phyloP scores from a whole-genome alignment of 2,797 vertebrate genomes.

The Lutjanus campechanus region DNA sequence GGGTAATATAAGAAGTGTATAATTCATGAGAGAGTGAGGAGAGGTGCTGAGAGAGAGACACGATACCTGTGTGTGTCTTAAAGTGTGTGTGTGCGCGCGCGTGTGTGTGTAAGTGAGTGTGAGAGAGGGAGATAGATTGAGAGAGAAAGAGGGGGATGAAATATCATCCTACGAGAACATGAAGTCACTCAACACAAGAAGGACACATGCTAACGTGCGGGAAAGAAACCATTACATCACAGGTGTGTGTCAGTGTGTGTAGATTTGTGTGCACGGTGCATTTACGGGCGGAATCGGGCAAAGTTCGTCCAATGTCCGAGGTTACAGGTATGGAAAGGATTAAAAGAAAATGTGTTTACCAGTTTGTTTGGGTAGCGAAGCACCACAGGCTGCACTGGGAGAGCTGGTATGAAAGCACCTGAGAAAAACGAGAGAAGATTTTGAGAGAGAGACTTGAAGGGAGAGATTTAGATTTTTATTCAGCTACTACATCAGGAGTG shows the following conservation, averaged over 20 bases:
- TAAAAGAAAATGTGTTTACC: slow-evolving; percentile 82
- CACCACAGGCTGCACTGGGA: slow-evolving; percentile 95
- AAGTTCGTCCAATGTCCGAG: not conserved
- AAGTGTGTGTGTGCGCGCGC: slow-evolving; percentile 12
- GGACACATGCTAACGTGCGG: slow-evolving; percentile 27
- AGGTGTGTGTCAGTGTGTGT: not conserved
- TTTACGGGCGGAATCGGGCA: not conserved
- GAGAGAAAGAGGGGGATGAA: slow-evolving; percentile 65
- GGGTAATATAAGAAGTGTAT: slow-evolving; percentile 59
- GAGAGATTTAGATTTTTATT: not conserved
- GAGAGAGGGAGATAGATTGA: slow-evolving; percentile 1
- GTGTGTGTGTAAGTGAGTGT: slow-evolving; percentile 13
- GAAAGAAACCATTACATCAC: slow-evolving; percentile 59
- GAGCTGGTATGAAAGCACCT: slow-evolving; percentile 97
- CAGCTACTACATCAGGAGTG: no score
- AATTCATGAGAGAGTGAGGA: slow-evolving; percentile 59
- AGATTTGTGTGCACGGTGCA: not conserved
- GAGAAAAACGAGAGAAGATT: slow-evolving; percentile 31
- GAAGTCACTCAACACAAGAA: slow-evolving; percentile 71
- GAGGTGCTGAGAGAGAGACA: slow-evolving; percentile 62
- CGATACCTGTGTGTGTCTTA: slow-evolving; percentile 54
- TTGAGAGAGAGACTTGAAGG: not conserved
- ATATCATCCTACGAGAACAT: slow-evolving; percentile 76
- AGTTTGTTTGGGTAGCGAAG: slow-evolving; percentile 93
- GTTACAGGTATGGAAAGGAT: not conserved